Base-by-base conservation (phyloP, 2,113 vertebrate genomes). In the Pantherophis guttatus region DNA sequence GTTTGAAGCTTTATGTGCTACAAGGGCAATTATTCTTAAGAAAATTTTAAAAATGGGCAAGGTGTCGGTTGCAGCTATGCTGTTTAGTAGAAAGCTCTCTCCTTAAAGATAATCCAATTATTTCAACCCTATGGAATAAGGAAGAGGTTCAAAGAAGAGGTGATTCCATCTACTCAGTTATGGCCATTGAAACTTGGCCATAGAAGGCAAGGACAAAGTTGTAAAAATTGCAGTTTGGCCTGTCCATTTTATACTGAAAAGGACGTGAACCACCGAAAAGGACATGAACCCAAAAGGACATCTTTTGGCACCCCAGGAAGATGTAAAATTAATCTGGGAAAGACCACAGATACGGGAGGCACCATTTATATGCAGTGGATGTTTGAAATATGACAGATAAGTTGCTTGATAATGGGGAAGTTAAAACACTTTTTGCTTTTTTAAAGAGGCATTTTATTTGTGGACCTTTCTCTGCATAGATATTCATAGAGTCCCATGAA, bases 401-500 rank as follows among this genome's bases (percentile, higher is more conserved):
- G 11, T 85, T 81, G 65, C 65, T 81, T 19, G 29, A 29, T 29
- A 55, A 33, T 39, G 62, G 19, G 21, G n/a, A 24, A 81, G 21
- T n/a, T 81, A 54, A 33, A 44, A 57, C 8, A 58, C 12, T 90
- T 19, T 44, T 17, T 44, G 21, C 2, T 8, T 90, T 70, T 90
- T 90, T 24, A 54, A 75, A 90, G 62, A 54, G 6, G 65, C 52
- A 54, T 85, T 91, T 91, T 90, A 90, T 91, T 57, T 33, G 54
- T 70, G 39, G 11, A 33, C 39, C 1, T 91, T 96, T 93, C 39
- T n/a, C 57, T 23, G 50, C 91, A 52, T 57, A 59, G 0, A 94
- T 58, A 91, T 94, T 29, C 50, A 21, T 54, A 91, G 93, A 92
- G 94, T 70, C 1, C 59, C 94, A 90, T 91, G 7, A 62, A 91